These are phyloP conservation scores for Struthio camelus DNA, from an alignment of 2,113 vertebrate species.

Conservation along the genomic window DNA sequence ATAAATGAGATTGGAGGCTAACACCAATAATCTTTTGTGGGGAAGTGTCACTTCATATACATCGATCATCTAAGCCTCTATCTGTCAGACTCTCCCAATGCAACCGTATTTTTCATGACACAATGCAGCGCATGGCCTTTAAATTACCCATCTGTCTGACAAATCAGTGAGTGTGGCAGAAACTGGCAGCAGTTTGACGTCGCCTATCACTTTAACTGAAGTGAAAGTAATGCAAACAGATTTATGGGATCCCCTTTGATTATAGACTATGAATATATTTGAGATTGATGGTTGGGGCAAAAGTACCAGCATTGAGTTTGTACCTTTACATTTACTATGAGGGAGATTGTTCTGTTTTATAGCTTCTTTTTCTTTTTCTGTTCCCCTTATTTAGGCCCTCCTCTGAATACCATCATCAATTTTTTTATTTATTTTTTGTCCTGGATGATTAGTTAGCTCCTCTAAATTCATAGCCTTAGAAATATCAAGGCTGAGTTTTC, in stretches of 20 bases:
- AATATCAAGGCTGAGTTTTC: neutral
- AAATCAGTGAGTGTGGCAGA: slow-evolving; percentile 72
- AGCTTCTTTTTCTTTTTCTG: neutral
- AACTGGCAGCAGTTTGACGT: slow-evolving; percentile 70
- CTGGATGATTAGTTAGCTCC: neutral
- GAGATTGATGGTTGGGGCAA: slow-evolving; percentile 51
- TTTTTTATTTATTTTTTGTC: neutral
- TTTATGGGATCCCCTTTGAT: slow-evolving; percentile 72
- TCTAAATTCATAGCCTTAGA: neutral
- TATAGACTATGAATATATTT: slow-evolving; percentile 63
- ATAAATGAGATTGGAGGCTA: slow-evolving; percentile 33
- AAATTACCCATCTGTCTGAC: slow-evolving; percentile 82
- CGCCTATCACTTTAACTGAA: slow-evolving; percentile 71
- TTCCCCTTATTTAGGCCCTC: neutral
- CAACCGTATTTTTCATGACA: slow-evolving; percentile 76
- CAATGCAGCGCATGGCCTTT: slow-evolving; percentile 79
- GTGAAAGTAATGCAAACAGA: slow-evolving; percentile 78
- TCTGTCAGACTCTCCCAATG: slow-evolving; percentile 48
- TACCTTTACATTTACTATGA: neutral
- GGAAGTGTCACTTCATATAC: slow-evolving; percentile 63
- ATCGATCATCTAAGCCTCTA: slow-evolving; percentile 44
- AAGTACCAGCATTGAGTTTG: neutral
- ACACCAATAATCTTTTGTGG: slow-evolving; percentile 35
- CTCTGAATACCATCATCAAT: neutral
- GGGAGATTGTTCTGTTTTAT: neutral